phyloP scores from a whole-genome alignment of 2,888 invertebrate species.

The Chalcosyrphus nemorum region DNA sequence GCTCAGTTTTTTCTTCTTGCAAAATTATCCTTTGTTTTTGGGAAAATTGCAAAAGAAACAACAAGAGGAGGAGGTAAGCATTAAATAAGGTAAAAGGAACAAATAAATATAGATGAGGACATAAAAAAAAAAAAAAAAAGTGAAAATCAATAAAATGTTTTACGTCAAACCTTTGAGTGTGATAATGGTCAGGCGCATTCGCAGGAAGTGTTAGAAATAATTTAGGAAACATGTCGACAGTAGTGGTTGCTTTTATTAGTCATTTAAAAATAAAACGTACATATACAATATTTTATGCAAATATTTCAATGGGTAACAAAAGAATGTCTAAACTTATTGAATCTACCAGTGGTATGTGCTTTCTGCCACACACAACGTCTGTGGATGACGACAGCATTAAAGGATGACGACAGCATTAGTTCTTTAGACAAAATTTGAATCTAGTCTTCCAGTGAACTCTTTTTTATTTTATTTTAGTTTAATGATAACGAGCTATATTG shows the following conservation, averaged over 20 bases:
- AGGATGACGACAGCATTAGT: too few species aligned
- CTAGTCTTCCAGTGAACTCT: too few species aligned
- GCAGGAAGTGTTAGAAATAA: not conserved
- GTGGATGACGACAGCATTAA: too few species aligned
- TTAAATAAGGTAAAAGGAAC: not conserved
- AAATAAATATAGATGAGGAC: not conserved
- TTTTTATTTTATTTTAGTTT: too few species aligned
- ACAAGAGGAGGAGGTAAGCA: not conserved
- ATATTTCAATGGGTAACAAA: not conserved
- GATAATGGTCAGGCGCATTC: slow-evolving; percentile 46
- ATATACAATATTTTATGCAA: too few species aligned
- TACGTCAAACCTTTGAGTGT: slow-evolving; percentile 52
- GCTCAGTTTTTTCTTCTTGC: not conserved
- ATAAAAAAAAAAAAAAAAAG: not conserved
- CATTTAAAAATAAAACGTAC: not conserved
- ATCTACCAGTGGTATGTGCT: too few species aligned
- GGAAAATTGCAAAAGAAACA: not conserved
- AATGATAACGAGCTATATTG: too few species aligned
- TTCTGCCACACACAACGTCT: too few species aligned
- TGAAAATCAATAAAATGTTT: slow-evolving; percentile 55
- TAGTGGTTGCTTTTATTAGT: not conserved
- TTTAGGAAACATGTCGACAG: slow-evolving; percentile 5
- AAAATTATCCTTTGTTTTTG: slow-evolving; percentile 16
- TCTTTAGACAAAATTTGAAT: too few species aligned
- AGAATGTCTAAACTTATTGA: not conserved